These are phyloP conservation scores for Philaethria dido DNA, from an alignment of 2,888 invertebrate genomes.

Conservation along the genomic window DNA sequence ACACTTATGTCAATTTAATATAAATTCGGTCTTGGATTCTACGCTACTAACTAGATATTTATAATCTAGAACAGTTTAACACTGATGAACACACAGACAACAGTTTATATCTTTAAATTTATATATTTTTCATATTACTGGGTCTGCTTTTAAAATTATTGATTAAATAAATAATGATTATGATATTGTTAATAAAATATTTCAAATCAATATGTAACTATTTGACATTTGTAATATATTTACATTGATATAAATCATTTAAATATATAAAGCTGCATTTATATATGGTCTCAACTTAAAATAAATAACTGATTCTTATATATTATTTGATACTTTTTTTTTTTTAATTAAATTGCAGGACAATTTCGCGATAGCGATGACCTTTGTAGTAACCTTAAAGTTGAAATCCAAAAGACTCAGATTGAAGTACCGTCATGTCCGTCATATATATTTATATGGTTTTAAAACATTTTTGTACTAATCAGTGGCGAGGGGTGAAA, in stretches of 20 bases:
- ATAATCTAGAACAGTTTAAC: conserved; percentile 41
- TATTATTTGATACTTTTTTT: too few relatives aligned
- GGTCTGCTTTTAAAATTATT: conserved; percentile 3
- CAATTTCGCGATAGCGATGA: too few relatives aligned
- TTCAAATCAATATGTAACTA: not conserved
- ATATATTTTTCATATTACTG: conserved; percentile 9
- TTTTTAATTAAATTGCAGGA: too few relatives aligned
- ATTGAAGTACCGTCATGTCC: too few relatives aligned
- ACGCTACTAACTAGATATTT: conserved; percentile 41
- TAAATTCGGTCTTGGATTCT: conserved; percentile 71
- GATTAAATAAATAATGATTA: not conserved
- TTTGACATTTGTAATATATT: not conserved
- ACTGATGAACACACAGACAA: conserved; percentile 45
- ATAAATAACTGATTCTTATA: too few relatives aligned
- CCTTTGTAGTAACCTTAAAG: too few relatives aligned
- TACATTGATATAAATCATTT: not conserved
- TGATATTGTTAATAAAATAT: conserved; percentile 1
- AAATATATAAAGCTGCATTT: conserved; percentile 2
- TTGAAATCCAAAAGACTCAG: too few relatives aligned
- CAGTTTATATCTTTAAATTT: conserved; percentile 17
- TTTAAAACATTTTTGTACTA: too few relatives aligned
- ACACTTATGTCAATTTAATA: conserved; percentile 51
- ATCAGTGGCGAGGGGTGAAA: too few relatives aligned
- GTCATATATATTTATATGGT: too few relatives aligned
- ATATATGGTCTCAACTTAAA: not conserved